Evolutionary conservation across 2,797 vertebrate species (phyloP).

Genomic region (Crypturellus tataupa): DNA sequence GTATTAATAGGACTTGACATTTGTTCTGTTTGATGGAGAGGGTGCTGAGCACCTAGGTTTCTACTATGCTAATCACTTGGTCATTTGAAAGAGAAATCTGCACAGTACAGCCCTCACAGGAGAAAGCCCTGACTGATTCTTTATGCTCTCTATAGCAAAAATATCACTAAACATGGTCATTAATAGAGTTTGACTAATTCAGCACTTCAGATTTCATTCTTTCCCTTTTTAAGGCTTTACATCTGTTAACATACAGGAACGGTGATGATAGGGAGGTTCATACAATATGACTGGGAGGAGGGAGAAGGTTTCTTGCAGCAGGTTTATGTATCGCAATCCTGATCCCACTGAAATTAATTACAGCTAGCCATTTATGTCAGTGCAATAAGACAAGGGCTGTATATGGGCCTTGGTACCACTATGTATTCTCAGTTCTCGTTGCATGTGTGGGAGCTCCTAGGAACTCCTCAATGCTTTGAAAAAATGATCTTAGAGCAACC

Average conservation of each 20-base stretch:
- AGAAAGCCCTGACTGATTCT: conserved; percentile 53
- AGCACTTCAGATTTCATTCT: conserved; percentile 51
- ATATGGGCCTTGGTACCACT: background rate
- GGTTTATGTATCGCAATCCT: background rate
- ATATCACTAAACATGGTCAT: background rate
- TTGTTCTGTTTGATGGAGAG: conserved; percentile 66
- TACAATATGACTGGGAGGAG: background rate
- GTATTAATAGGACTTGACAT: conserved; percentile 68
- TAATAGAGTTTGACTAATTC: conserved; percentile 57
- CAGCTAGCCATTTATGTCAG: background rate
- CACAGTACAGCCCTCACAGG: background rate
- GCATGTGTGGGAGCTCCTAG: background rate
- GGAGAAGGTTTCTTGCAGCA: conserved; percentile 22
- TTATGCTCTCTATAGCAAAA: conserved; percentile 28
- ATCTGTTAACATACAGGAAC: background rate
- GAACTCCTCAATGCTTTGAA: rapidly evolving
- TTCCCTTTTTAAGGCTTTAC: conserved; percentile 30
- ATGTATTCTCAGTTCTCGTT: background rate
- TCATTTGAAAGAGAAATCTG: conserved; percentile 62
- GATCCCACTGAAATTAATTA: conserved; percentile 27
- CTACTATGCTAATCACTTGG: conserved; percentile 63
- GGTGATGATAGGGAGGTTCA: background rate
- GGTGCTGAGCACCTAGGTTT: conserved; percentile 59
- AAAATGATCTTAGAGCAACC: background rate
- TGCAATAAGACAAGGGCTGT: background rate